These are phyloP conservation scores for Serilophus lunatus DNA, from an alignment of 2,113 vertebrate genomes.

Conservation along the genomic window DNA sequence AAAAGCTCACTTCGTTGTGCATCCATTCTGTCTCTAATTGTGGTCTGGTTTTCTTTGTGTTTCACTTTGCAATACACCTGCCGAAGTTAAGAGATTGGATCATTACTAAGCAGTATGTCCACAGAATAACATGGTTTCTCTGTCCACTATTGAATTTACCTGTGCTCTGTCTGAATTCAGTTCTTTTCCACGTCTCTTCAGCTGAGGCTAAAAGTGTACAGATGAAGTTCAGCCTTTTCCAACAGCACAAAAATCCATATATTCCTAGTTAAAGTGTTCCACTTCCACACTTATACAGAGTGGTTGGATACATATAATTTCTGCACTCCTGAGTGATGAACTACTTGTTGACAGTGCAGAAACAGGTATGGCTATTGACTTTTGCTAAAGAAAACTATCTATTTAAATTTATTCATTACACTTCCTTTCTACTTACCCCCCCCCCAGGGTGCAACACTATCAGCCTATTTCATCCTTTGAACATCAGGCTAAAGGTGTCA, in stretches of 20 bases:
- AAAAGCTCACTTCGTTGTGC: not conserved
- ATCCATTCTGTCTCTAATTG: not conserved
- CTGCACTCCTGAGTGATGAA: not conserved
- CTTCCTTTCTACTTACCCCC: not conserved
- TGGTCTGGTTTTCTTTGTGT: not conserved
- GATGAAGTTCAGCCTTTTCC: not conserved
- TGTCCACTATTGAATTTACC: not conserved
- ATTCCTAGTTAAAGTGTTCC: not conserved
- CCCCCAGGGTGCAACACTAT: not conserved
- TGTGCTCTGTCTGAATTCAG: not conserved
- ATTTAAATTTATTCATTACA: not conserved
- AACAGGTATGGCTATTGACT: not conserved
- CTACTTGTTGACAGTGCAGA: not conserved
- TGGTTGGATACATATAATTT: accelerated
- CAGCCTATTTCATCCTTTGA: not conserved
- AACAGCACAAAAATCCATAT: not conserved
- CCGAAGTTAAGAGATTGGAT: not conserved
- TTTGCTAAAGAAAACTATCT: not conserved
- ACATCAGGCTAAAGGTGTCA: not conserved
- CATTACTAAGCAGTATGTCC: not conserved
- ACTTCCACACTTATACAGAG: not conserved
- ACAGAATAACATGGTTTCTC: not conserved
- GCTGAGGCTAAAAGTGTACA: not conserved
- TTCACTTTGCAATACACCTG: not conserved
- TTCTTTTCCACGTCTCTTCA: not conserved